phyloP scores from a whole-genome alignment of 2,797 vertebrate species.

The Paratrypauchen microcephalus region DNA sequence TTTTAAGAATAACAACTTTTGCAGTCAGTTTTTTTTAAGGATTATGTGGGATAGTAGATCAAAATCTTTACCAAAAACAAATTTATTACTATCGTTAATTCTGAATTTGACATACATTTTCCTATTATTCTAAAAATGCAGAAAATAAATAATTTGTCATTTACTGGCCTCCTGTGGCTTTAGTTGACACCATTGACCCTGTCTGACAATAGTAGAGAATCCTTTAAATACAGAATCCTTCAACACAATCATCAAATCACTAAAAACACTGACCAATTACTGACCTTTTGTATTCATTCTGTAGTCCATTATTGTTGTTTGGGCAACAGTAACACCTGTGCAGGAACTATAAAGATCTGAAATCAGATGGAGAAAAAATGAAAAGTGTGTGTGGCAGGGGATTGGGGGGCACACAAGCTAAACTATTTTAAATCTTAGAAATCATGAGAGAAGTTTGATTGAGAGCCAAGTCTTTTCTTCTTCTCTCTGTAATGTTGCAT shows the following conservation, averaged over 20 bases:
- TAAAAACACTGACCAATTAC: neutral
- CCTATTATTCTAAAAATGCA: neutral
- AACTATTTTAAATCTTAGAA: slow-evolving; percentile 79
- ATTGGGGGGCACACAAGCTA: slow-evolving; percentile 45
- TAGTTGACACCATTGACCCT: neutral
- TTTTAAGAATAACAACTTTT: neutral
- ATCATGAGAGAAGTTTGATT: slow-evolving; percentile 77
- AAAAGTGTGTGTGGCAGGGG: slow-evolving; percentile 29
- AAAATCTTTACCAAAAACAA: too few species aligned
- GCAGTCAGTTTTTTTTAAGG: too few species aligned
- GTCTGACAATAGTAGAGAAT: neutral
- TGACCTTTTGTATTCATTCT: neutral
- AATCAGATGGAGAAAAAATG: slow-evolving; percentile 23
- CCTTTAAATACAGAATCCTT: neutral
- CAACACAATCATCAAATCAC: too few species aligned
- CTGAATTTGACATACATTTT: too few species aligned
- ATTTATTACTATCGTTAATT: too few species aligned
- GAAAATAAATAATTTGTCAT: slow-evolving; percentile 11
- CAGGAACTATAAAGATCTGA: slow-evolving; percentile 10
- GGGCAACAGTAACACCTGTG: slow-evolving; percentile 11
- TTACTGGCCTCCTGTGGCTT: neutral
- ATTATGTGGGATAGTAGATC: too few species aligned
- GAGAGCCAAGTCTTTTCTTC: slow-evolving; percentile 70
- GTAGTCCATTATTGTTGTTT: neutral
- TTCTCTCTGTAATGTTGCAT: slow-evolving; percentile 71